Evolutionary conservation across 2,113 vertebrate species (phyloP).

Genomic region (Polypterus bichir): DNA sequence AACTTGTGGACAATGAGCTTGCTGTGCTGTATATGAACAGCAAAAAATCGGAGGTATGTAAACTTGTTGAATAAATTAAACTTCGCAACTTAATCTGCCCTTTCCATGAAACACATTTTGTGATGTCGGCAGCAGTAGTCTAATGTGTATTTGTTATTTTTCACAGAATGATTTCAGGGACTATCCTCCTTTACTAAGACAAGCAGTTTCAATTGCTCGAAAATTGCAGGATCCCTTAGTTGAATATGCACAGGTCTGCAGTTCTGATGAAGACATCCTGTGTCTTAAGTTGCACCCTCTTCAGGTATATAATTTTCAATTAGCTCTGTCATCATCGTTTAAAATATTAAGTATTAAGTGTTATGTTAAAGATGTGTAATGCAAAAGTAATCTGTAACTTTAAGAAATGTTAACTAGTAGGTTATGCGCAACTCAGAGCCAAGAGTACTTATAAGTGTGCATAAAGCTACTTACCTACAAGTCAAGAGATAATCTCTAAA

Average conservation of each 20-base stretch:
- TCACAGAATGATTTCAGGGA: conserved; percentile 73
- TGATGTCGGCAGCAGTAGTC: conserved; percentile 1
- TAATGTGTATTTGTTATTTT: background rate
- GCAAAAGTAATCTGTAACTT: too few relatives aligned
- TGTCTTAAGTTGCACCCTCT: conserved; percentile 92
- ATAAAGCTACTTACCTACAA: too few relatives aligned
- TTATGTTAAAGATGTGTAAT: background rate
- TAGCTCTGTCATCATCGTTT: background rate
- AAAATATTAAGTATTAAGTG: background rate
- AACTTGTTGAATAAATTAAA: background rate
- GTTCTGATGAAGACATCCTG: conserved; percentile 87
- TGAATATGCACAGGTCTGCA: conserved; percentile 94
- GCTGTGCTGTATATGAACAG: conserved; percentile 95
- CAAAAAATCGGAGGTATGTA: conserved; percentile 89
- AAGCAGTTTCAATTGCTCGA: conserved; percentile 86
- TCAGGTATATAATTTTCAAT: conserved; percentile 54
- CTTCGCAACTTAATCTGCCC: too few relatives aligned
- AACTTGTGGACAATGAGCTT: conserved; percentile 87
- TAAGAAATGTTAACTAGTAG: too few relatives aligned
- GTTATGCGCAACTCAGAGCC: too few relatives aligned
- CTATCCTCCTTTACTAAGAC: conserved; percentile 85
- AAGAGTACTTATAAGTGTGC: too few relatives aligned
- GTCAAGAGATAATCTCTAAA: too few relatives aligned
- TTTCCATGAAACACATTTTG: too few relatives aligned
- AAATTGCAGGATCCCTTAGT: conserved; percentile 92